Conservation (phyloP, 2,888 invertebrate genomes). For the Morpho deidamia region DNA sequence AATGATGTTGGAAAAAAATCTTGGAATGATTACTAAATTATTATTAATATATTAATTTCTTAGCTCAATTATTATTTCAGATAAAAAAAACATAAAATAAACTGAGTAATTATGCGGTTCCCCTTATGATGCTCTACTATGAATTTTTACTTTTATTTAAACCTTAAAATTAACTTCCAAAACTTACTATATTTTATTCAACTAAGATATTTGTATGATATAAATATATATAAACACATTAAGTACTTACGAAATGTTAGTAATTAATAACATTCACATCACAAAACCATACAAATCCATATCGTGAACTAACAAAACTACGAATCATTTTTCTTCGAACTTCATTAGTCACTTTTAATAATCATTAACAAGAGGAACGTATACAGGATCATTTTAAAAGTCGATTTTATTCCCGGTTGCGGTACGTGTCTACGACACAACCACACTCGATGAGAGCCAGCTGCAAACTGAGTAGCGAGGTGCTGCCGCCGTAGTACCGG, state of each 20-base stretch:
- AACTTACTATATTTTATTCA: background rate
- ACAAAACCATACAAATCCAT: conserved; percentile 47
- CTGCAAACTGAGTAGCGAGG: conserved; percentile 44
- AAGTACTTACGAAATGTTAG: conserved; percentile 44
- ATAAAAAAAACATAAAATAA: too few relatives aligned
- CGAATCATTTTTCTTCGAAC: conserved; percentile 32
- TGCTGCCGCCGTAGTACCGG: conserved; percentile 27
- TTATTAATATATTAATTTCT: too few relatives aligned
- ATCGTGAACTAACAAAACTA: conserved; percentile 35
- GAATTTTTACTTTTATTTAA: too few relatives aligned
- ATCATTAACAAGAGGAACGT: conserved; percentile 38
- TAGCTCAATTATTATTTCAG: too few relatives aligned
- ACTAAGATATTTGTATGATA: background rate
- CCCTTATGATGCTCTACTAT: too few relatives aligned
- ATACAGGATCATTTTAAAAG: conserved; percentile 55
- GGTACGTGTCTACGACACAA: conserved; percentile 31
- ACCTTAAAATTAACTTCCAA: too few relatives aligned
- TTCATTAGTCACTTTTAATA: conserved; percentile 52
- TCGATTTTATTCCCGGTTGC: conserved; percentile 42
- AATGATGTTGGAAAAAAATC: too few relatives aligned
- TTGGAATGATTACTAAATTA: too few relatives aligned
- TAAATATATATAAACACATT: background rate
- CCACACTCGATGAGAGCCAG: conserved; percentile 37
- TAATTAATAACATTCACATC: conserved; percentile 61
- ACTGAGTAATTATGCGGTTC: too few relatives aligned